Evolutionary conservation across 2,797 vertebrate species (phyloP).

Genomic region (Ctenopoma multispine): DNA sequence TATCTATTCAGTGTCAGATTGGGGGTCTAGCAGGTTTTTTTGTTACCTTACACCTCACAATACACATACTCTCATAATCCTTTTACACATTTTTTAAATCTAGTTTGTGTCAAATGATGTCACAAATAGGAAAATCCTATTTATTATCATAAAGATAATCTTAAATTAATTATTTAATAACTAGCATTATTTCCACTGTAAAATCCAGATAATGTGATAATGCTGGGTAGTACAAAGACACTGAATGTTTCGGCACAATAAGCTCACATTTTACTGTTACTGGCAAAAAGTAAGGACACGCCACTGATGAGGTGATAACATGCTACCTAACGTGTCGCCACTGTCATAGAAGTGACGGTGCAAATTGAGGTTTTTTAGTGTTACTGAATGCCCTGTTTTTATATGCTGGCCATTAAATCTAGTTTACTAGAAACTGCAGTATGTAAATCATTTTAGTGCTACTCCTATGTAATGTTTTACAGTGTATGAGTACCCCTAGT

Average conservation of each 20-base stretch:
- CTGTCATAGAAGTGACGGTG: conserved; percentile 22
- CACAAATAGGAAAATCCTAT: conserved; percentile 26
- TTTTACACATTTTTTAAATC: conserved; percentile 36
- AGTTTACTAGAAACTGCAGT: conserved; percentile 46
- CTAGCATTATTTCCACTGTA: conserved; percentile 35
- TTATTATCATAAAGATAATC: conserved; percentile 34
- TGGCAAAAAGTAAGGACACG: conserved; percentile 41
- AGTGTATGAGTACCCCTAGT: conserved; percentile 46
- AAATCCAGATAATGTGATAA: conserved; percentile 15
- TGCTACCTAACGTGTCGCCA: conserved; percentile 17
- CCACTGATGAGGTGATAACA: conserved; percentile 36
- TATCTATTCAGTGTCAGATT: too few species aligned
- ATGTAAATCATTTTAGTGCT: too few species aligned
- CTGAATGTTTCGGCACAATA: conserved; percentile 23
- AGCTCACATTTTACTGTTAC: conserved; percentile 42
- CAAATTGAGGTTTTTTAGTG: conserved; percentile 30
- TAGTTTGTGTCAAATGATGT: conserved; percentile 30
- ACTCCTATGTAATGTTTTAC: too few species aligned
- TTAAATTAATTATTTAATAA: conserved; percentile 31
- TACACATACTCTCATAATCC: conserved; percentile 18
- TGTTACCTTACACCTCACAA: conserved; percentile 9
- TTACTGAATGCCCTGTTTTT: conserved; percentile 31
- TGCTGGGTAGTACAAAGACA: conserved; percentile 29
- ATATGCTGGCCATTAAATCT: conserved; percentile 48
- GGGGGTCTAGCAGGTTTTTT: background rate